These are phyloP conservation scores for Tribolium freemani DNA, from an alignment of 2,888 invertebrate species.

Conservation along the genomic window DNA sequence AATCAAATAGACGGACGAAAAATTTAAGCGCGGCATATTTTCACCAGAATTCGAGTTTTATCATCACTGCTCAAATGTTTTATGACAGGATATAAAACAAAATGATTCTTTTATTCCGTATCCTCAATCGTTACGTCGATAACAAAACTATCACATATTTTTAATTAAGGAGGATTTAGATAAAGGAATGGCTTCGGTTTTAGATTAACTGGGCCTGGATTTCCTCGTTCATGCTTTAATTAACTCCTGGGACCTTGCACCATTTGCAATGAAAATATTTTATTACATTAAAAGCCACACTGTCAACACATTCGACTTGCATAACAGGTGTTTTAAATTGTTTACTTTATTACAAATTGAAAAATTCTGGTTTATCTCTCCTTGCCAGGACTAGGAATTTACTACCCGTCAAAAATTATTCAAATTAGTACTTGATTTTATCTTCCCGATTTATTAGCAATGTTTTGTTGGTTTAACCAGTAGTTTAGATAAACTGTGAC, in stretches of 20 bases:
- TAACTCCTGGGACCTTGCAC: too few relatives aligned
- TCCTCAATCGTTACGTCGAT: slow-evolving; percentile 2
- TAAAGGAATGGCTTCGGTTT: slow-evolving; percentile 4
- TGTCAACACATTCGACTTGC: too few relatives aligned
- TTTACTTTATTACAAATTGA: too few relatives aligned
- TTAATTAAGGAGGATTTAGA: slow-evolving; percentile 16
- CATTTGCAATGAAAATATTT: too few relatives aligned
- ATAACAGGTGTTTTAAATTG: too few relatives aligned
- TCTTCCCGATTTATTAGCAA: not conserved
- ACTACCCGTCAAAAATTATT: not conserved
- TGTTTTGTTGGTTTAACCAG: not conserved
- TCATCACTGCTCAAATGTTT: slow-evolving; percentile 11
- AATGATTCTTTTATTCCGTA: slow-evolving; percentile 17
- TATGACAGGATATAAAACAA: slow-evolving; percentile 15
- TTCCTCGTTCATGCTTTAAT: not conserved
- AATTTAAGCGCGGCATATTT: not conserved
- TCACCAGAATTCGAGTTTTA: not conserved
- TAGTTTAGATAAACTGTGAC: not conserved
- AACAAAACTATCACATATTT: slow-evolving; percentile 7
- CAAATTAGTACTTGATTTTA: slow-evolving; percentile 5
- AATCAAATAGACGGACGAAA: not conserved
- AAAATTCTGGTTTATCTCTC: too few relatives aligned
- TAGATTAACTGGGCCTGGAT: slow-evolving; percentile 1
- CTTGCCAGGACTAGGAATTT: not conserved
- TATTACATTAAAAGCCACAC: too few relatives aligned